Evolutionary conservation across 2,113 vertebrate genomes (phyloP).

Genomic region (Casuarius casuarius): DNA sequence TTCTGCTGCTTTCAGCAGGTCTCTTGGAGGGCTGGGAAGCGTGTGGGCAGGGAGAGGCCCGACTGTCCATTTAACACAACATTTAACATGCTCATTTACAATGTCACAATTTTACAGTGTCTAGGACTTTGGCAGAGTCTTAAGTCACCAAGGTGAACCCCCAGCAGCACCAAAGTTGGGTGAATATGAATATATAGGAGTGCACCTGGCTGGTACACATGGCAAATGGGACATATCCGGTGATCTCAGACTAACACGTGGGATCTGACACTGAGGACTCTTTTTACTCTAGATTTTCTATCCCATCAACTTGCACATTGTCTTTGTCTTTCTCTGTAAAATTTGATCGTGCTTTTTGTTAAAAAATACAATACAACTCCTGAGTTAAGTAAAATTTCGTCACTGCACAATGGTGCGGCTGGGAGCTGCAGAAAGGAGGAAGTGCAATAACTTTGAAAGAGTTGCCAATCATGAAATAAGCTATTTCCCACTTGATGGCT

Average conservation of each 20-base stretch:
- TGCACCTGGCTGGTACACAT: no score
- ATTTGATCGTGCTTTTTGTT: background rate
- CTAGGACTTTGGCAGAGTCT: no score
- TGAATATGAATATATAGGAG: no score
- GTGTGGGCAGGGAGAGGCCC: background rate
- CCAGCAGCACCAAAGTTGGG: no score
- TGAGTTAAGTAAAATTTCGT: background rate
- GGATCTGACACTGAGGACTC: no score
- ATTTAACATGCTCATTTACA: background rate
- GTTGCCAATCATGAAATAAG: background rate
- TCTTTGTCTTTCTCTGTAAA: background rate
- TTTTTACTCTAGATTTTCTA: background rate
- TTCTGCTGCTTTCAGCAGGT: background rate
- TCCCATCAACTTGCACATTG: background rate
- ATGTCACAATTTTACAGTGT: no score
- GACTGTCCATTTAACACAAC: background rate
- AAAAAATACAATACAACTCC: background rate
- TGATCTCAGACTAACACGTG: no score
- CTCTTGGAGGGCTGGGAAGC: background rate
- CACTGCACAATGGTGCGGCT: background rate
- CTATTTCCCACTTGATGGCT: background rate
- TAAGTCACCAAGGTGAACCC: no score
- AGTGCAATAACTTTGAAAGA: background rate
- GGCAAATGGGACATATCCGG: no score
- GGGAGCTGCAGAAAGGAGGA: background rate